Conservation (phyloP, 2,797 vertebrate species). For the Mycteria americana region DNA sequence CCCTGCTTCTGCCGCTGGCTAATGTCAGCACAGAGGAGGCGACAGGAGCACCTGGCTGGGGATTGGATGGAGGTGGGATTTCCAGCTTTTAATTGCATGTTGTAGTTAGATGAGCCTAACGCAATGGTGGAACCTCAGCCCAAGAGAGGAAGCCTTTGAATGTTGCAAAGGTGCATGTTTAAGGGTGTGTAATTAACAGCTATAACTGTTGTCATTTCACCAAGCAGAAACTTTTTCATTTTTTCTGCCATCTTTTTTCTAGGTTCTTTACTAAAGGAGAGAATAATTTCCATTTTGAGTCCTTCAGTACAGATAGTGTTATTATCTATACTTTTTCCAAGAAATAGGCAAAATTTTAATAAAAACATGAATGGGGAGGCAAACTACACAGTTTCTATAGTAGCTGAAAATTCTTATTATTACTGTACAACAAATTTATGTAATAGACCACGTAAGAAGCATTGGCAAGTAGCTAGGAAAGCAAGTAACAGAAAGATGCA, state of each 20-base stretch:
- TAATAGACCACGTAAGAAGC: not conserved
- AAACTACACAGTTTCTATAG: not conserved
- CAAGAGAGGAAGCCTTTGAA: not conserved
- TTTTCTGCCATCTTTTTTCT: not conserved
- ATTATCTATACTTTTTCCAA: not conserved
- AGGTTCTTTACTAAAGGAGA: not conserved
- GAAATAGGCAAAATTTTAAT: not conserved
- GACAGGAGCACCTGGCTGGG: not conserved
- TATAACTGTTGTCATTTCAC: not conserved
- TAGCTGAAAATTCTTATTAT: not conserved
- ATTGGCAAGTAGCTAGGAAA: not conserved
- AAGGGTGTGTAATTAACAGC: not conserved
- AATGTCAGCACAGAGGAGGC: not conserved
- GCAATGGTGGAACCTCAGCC: not conserved
- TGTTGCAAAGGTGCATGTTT: not conserved
- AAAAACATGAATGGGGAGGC: not conserved
- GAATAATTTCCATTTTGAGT: not conserved
- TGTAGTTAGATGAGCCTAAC: not conserved
- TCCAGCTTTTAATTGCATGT: not conserved
- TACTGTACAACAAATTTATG: not conserved
- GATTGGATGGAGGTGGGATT: not conserved
- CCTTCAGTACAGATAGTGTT: not conserved
- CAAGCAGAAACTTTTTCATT: not conserved
- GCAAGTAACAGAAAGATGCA: not conserved
- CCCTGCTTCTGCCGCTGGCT: not conserved